Percentiles rank a stretch among this genome's conserved stretches.
phyloP scores from a whole-genome alignment of 2,888 invertebrate genomes.

The Hirtodrosophila alboralis region DNA sequence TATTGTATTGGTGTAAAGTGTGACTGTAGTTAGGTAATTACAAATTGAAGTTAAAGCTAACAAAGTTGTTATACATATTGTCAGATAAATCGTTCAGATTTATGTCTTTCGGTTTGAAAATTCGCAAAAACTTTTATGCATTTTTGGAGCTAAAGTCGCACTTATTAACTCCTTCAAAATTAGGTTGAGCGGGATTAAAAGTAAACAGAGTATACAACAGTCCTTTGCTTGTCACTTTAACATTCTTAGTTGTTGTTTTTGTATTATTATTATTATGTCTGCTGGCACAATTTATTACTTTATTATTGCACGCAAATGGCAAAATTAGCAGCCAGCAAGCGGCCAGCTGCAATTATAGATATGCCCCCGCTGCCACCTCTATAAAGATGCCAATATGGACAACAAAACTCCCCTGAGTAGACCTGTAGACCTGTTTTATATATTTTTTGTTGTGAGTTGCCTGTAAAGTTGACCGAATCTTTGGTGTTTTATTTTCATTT shows the following conservation, averaged over 20 bases:
- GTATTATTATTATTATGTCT: constrained; percentile 14
- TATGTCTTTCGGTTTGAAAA: too few species aligned
- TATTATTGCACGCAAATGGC: constrained; percentile 73
- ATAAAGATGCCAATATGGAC: constrained; percentile 3
- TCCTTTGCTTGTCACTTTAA: too few species aligned
- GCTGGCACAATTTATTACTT: constrained; percentile 61
- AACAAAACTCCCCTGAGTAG: constrained; percentile 37
- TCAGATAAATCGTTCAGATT: too few species aligned
- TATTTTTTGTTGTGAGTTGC: constrained; percentile 12
- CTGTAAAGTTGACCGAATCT: constrained; percentile 67
- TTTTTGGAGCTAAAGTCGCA: too few species aligned
- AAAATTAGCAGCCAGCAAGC: constrained; percentile 59
- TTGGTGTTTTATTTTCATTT: constrained; percentile 76
- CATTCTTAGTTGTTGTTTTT: constrained; percentile 20
- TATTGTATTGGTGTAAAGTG: too few species aligned
- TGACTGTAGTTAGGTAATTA: too few species aligned
- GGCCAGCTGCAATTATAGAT: constrained; percentile 51
- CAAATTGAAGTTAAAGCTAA: too few species aligned
- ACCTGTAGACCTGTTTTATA: constrained; percentile 66
- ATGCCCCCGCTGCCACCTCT: neutral
- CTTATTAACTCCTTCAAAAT: too few species aligned
- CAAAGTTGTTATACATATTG: too few species aligned
- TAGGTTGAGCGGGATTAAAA: too few species aligned
- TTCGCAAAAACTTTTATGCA: too few species aligned
- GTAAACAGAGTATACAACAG: too few species aligned